Base-by-base conservation (phyloP, 2,113 vertebrate species). In the Helogale parvula region DNA sequence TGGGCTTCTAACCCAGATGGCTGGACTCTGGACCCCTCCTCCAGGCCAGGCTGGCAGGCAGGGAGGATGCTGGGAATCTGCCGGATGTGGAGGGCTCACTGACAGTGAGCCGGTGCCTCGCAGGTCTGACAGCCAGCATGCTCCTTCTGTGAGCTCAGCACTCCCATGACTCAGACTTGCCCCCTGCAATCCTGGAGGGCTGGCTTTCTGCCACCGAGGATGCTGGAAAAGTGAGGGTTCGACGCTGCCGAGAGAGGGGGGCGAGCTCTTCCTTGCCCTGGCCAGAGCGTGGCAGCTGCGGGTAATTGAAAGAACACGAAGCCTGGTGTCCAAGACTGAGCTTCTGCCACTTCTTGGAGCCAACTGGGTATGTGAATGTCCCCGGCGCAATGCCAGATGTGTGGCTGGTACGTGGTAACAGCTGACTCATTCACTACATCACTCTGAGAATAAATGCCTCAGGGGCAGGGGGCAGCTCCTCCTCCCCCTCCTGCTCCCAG, bases 181-280 rank as follows among this genome's bases (percentile, higher is more conserved):
- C 12, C 10, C 15, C 19, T 80, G n/a, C 35, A 21, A 0, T n/a
- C 11, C 9, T 33, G 21, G 31, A 31, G 33, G 38, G 17, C 63
- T 86, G 33, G 65, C 66, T 45, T 81, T 38, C 74, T n/a, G 45
- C 31, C 25, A 5, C n/a, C 5, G 13, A 15, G 15, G 17, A 33
- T 23, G 21, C 52, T 45, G 29, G 65, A 33, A 57, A 50, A 72
- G n/a, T 25, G 66, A 6, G 11, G 14, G 21, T 9, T 4, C 88
- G 57, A 4, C 54, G 69, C 31, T 65, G 25, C 50, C 11, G 35
- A 31, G 10, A 11, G 35, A 45, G n/a, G 9, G 13, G 3, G 1
- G 13, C 23, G 7, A 45, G 4, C 29, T 65, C 29, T 10, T 0
- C 1, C 69, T 23, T 13, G 0, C 1, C 21, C 17, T 29, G 35